phyloP scores from a whole-genome alignment of 2,888 invertebrate species.

The Sepioteuthis lessoniana region DNA sequence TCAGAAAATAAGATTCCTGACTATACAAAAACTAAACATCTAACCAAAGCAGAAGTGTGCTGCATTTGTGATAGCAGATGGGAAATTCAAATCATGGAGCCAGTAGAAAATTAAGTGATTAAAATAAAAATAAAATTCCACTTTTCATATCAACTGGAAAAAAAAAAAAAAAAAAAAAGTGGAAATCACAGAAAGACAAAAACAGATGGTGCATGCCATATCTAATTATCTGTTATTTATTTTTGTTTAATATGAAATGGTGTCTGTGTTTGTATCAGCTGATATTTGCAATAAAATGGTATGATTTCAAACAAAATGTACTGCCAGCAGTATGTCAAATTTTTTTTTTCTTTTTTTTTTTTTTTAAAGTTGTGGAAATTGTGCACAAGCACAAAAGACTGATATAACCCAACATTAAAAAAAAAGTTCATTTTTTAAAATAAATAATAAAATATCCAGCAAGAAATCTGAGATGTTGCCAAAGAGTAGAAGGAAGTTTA shows the following conservation, averaged over 20 bases:
- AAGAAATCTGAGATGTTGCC: neutral
- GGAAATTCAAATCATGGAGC: neutral
- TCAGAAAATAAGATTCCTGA: neutral
- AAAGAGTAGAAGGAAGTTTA: neutral
- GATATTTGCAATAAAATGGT: conserved; percentile 11
- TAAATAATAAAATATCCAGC: neutral
- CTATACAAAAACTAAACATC: neutral
- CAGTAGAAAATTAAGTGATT: neutral
- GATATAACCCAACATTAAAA: neutral
- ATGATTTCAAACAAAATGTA: neutral
- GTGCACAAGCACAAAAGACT: neutral
- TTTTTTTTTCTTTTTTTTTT: too few relatives aligned
- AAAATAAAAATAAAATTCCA: neutral
- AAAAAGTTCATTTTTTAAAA: neutral
- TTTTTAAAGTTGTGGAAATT: neutral
- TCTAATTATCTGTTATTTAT: neutral
- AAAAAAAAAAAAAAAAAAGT: too few relatives aligned
- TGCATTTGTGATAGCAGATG: neutral
- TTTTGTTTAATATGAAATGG: conserved; percentile 13
- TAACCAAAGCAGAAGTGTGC: neutral
- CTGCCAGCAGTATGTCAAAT: conserved; percentile 33
- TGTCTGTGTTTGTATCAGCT: neutral
- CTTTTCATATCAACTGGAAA: neutral
- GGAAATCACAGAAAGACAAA: conserved; percentile 25
- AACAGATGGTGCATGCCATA: neutral